phyloP scores from a whole-genome alignment of 1,140 invertebrate genomes.

The Papilio xuthus region DNA sequence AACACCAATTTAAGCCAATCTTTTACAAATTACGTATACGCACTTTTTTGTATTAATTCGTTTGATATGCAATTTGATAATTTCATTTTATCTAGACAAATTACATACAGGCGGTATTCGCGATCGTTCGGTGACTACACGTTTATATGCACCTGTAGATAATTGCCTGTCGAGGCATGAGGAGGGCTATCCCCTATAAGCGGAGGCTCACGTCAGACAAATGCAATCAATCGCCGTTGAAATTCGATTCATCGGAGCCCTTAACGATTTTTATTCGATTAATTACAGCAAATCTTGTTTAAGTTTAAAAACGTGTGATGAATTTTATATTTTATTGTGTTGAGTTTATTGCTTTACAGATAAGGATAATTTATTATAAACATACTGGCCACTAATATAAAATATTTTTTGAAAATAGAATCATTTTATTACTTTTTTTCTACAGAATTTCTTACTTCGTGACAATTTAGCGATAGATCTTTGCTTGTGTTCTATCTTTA shows the following conservation, averaged over 20 bases:
- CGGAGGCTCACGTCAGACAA: neutral
- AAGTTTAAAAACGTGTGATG: neutral
- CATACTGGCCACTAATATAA: neutral
- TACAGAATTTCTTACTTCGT: no score
- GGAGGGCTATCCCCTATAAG: neutral
- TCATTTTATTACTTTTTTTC: no score
- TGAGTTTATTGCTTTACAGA: neutral
- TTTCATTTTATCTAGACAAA: neutral
- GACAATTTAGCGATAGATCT: no score
- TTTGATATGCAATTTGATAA: neutral
- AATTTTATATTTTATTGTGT: neutral
- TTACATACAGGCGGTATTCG: neutral
- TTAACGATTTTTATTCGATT: conserved; percentile 19
- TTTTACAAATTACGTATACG: neutral
- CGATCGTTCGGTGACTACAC: neutral
- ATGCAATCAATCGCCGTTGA: conserved; percentile 8
- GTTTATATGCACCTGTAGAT: neutral
- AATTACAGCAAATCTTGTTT: neutral
- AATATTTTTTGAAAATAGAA: no score
- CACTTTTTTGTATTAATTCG: neutral
- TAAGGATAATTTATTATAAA: neutral
- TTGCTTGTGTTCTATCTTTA: no score
- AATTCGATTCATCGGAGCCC: conserved; percentile 15
- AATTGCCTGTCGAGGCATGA: conserved; percentile 14
- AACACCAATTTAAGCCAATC: neutral